Percentiles rank a stretch among this genome's conserved stretches.
Evolutionary conservation across 2,888 invertebrate genomes (phyloP).

Genomic region (Lasioglossum lativentre): DNA sequence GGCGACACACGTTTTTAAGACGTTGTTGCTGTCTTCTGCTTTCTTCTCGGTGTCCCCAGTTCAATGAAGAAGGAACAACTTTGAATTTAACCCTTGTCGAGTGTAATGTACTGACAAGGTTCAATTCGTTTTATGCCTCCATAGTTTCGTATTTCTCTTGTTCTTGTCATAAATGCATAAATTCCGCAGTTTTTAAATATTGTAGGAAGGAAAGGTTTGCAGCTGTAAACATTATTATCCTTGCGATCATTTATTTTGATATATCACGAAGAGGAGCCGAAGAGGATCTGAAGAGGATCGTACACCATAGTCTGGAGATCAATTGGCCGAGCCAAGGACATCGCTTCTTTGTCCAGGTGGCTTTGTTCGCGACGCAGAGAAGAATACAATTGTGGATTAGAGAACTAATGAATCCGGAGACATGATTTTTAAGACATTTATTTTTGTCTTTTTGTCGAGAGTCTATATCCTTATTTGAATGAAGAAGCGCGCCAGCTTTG

Average conservation of each 20-base stretch:
- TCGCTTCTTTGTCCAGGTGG: not conserved
- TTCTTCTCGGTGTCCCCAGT: not conserved
- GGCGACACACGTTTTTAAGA: not conserved
- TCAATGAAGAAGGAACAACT: too few relatives aligned
- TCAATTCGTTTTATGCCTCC: too few relatives aligned
- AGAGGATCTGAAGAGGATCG: not conserved
- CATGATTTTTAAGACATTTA: not conserved
- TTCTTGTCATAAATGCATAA: too few relatives aligned
- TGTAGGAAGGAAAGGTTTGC: not conserved
- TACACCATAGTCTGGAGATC: not conserved
- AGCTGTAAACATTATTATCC: not conserved
- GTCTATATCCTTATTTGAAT: not conserved
- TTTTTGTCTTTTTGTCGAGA: not conserved
- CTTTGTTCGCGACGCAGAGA: not conserved
- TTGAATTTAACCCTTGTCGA: too few relatives aligned
- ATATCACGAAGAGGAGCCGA: too few relatives aligned
- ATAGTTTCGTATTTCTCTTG: too few relatives aligned
- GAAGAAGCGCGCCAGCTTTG: not conserved
- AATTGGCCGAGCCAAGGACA: not conserved
- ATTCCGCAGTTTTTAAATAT: too few relatives aligned
- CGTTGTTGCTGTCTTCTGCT: not conserved
- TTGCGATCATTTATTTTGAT: not conserved
- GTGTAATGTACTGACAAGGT: too few relatives aligned
- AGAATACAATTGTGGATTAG: not conserved
- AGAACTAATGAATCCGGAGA: not conserved